A percentile compares a stretch with the other conserved stretches of the same genome.
phyloP scores from a whole-genome alignment of 2,888 invertebrate species.

The Unio pictorum region DNA sequence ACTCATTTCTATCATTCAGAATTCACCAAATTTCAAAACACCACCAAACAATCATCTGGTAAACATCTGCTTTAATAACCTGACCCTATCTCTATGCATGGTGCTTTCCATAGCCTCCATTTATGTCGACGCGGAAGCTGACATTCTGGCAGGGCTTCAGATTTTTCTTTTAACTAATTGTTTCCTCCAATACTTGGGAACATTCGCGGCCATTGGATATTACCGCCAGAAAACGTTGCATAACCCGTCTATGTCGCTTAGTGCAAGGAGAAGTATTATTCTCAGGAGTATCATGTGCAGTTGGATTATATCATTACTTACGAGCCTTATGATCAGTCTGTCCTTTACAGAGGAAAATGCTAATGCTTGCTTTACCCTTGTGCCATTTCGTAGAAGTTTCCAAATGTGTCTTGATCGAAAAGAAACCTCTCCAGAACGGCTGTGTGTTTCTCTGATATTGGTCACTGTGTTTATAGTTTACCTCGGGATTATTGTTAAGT shows the following conservation, averaged over 20 bases:
- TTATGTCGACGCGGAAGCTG: constrained; percentile 24
- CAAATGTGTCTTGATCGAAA: constrained; percentile 11
- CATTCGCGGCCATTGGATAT: constrained; percentile 64
- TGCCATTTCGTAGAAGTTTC: constrained; percentile 46
- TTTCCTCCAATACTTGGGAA: constrained; percentile 61
- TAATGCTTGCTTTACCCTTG: constrained; percentile 40
- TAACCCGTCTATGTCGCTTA: constrained; percentile 49
- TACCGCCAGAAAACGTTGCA: constrained; percentile 60
- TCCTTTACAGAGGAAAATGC: constrained; percentile 40
- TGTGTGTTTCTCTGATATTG: constrained; percentile 43
- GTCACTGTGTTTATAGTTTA: constrained; percentile 43
- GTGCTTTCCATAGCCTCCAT: constrained; percentile 48
- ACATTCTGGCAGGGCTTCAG: constrained; percentile 51
- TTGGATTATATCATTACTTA: constrained; percentile 54
- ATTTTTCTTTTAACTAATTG: constrained; percentile 57
- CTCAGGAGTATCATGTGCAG: constrained; percentile 51
- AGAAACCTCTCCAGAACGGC: constrained; percentile 27
- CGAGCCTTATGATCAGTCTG: constrained; percentile 52
- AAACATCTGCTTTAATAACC: constrained; percentile 64
- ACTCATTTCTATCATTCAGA: constrained; percentile 57
- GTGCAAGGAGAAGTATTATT: constrained; percentile 54
- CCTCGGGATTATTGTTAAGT: constrained; percentile 39
- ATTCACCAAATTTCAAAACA: constrained; percentile 63
- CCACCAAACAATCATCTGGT: constrained; percentile 66
- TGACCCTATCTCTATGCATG: constrained; percentile 54